Percentiles rank a stretch among this genome's conserved stretches.
phyloP scores from a whole-genome alignment of 2,113 vertebrate genomes.

The Chunga burmeisteri region DNA sequence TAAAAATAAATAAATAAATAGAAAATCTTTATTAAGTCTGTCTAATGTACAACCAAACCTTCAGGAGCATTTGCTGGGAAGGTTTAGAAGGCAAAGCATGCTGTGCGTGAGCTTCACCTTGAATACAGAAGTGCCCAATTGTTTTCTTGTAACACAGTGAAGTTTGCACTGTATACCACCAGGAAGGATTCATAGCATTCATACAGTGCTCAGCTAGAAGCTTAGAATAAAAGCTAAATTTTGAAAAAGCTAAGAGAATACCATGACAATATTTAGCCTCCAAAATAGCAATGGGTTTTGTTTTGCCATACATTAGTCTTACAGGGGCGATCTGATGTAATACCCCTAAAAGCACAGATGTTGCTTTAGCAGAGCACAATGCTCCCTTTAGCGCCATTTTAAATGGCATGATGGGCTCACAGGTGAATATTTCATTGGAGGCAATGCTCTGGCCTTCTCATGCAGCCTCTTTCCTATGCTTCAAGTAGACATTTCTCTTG shows the following conservation, averaged over 20 bases:
- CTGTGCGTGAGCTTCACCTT: not conserved
- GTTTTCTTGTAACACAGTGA: not conserved
- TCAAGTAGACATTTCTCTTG: not conserved
- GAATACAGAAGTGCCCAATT: not conserved
- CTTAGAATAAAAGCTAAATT: not conserved
- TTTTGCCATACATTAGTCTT: not conserved
- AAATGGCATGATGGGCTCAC: not conserved
- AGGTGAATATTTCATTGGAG: not conserved
- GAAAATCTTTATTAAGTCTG: not conserved
- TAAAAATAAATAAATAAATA: not conserved
- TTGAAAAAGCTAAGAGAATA: not conserved
- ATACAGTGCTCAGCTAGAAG: not conserved
- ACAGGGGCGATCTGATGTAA: fast-evolving
- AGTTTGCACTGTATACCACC: not conserved
- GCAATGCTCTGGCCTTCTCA: not conserved
- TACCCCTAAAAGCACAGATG: not conserved
- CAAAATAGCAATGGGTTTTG: not conserved
- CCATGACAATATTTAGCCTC: not conserved
- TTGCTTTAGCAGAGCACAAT: not conserved
- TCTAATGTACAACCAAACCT: not conserved
- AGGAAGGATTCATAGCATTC: not conserved
- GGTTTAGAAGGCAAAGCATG: not conserved
- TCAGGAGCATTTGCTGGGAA: not conserved
- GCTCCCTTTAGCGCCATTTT: not conserved
- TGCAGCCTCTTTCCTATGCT: not conserved